Evolutionary conservation across 2,797 vertebrate genomes (phyloP), one percentile per base, ranked within the genome.

Genomic region (Onychomys torridus): DNA sequence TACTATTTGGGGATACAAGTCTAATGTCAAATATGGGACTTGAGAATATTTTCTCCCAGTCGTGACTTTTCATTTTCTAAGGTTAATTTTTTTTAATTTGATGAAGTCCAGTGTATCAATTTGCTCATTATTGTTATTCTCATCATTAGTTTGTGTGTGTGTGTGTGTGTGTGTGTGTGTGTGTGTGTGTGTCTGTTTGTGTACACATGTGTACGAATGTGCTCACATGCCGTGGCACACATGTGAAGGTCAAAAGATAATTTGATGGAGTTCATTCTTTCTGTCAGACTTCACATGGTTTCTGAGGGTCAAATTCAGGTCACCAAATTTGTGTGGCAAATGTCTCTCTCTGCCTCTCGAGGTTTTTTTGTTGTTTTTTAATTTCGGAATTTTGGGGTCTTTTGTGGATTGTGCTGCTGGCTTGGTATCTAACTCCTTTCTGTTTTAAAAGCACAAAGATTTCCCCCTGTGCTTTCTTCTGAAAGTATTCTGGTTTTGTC

Each of bases 401-500:
- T 90, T 71, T 67, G 55, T 65, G 71, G 8, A 9, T 91, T 43
- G 40, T 83, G 88, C 52, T 95, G 3, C 88, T 77, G 37, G 34
- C 77, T 32, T 93, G 8, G 52, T 71, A 69, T 43, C 14, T 75
- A 29, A 81, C 67, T 43, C 34, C 89, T 96, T 86, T 46, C 52
- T 94, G 71, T 91, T 32, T 55, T 29, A 92, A 94, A 94, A 55
- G 21, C 46, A 37, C 82, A 88, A 63, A 77, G 32, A 73, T 88
- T 75, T 94, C 94, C 57, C 78, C 83, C 55, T 85, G 0, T 89
- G 40, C 19, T 94, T 87, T 69, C 57, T 76, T 95, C 96, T 61
- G 27, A 23, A 92, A 61, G n/a, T 85, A 89, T 82, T 82, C 75
- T 57, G 57, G 14, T 82, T 92, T 92, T 93, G 65, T 59, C 27